Evolutionary conservation across 2,797 vertebrate genomes (phyloP).

Genomic region (Iguana delicatissima): DNA sequence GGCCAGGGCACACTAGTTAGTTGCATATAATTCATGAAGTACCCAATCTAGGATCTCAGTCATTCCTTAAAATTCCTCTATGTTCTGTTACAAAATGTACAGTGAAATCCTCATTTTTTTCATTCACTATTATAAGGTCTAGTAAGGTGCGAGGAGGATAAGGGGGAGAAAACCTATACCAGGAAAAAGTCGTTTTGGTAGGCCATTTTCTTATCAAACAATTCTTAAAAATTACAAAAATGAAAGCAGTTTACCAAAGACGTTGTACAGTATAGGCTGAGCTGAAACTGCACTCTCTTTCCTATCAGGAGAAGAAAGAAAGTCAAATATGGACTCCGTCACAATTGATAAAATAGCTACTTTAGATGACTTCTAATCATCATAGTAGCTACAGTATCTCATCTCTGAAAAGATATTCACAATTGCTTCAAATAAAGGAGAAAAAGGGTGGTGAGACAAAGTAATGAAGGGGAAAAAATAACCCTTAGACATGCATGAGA

Average conservation of each 20-base stretch:
- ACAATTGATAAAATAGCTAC: background rate
- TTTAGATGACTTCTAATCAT: slow-evolving; percentile 34
- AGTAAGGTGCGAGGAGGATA: no score
- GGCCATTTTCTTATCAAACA: background rate
- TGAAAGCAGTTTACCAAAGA: slow-evolving; percentile 19
- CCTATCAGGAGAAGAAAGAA: slow-evolving; percentile 44
- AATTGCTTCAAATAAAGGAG: background rate
- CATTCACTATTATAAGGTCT: background rate
- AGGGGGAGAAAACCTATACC: background rate
- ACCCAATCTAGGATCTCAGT: no score
- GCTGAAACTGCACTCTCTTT: background rate
- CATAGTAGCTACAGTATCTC: slow-evolving; percentile 1
- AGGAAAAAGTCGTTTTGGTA: background rate
- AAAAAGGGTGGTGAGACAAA: background rate
- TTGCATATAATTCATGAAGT: no score
- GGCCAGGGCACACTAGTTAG: no score
- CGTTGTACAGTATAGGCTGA: slow-evolving; percentile 9
- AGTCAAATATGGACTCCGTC: slow-evolving; percentile 24
- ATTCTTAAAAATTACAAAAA: background rate
- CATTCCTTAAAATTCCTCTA: background rate
- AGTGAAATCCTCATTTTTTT: background rate
- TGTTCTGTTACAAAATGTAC: background rate
- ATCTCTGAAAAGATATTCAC: background rate
- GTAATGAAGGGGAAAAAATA: background rate
- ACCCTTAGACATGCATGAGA: background rate